A percentile compares a stretch with the other conserved stretches of the same genome.
These are phyloP conservation scores for Sebastes glaucus DNA, from an alignment of 2,797 vertebrate genomes.

Conservation along the genomic window DNA sequence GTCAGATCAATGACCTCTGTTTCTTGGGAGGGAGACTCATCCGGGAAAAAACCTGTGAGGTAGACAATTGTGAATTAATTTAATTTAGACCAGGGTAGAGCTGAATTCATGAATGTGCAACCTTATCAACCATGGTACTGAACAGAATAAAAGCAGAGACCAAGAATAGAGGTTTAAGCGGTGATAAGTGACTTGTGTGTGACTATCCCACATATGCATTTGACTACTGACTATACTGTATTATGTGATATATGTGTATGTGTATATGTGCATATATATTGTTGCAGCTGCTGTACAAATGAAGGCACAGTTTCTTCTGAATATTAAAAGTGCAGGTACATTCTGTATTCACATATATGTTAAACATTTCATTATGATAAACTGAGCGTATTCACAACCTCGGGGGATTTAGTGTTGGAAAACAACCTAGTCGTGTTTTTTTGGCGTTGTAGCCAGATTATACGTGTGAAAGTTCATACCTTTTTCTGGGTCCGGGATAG, in stretches of 20 bases:
- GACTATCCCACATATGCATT: background rate
- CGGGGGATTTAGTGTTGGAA: background rate
- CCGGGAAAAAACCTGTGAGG: slow-evolving; percentile 44
- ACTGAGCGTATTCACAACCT: background rate
- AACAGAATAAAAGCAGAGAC: background rate
- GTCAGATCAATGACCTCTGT: background rate
- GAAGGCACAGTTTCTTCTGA: background rate
- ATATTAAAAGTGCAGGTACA: background rate
- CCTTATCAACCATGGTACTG: background rate
- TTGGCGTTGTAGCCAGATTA: background rate
- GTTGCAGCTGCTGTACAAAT: background rate
- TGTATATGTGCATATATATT: background rate
- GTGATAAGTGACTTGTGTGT: background rate
- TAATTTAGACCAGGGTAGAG: background rate
- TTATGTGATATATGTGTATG: background rate
- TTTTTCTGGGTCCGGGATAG: slow-evolving; percentile 29
- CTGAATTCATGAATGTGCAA: background rate
- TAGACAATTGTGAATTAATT: background rate
- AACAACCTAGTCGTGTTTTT: background rate
- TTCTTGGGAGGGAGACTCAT: background rate
- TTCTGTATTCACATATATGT: background rate
- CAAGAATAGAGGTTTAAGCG: background rate
- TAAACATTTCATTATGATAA: background rate
- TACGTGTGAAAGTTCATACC: slow-evolving; percentile 13
- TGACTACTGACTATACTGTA: background rate